phyloP scores from a whole-genome alignment of 2,888 invertebrate species.

The Punctoribates punctum region DNA sequence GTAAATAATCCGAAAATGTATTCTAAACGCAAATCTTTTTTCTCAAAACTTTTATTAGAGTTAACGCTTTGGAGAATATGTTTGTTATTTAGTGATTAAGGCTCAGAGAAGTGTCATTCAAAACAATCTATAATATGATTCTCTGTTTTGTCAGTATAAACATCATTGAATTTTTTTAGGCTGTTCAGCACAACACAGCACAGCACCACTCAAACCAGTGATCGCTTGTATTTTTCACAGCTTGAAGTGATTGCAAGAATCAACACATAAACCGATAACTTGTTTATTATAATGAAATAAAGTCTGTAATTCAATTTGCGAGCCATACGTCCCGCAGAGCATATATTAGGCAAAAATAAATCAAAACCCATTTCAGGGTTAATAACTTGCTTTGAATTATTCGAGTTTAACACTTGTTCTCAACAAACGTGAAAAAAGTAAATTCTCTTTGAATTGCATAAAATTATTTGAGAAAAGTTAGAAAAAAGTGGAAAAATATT shows the following conservation, averaged over 20 bases:
- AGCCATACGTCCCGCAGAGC: conserved; percentile 32
- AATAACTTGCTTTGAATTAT: conserved; percentile 15
- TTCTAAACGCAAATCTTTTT: neutral
- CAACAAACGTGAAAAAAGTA: neutral
- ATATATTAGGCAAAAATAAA: conserved; percentile 33
- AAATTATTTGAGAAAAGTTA: neutral
- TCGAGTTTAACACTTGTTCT: neutral
- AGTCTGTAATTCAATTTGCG: conserved; percentile 33
- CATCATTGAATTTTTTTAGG: too few species aligned
- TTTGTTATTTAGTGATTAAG: too few species aligned
- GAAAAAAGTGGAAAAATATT: neutral
- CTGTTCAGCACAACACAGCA: too few species aligned
- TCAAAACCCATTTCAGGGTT: conserved; percentile 24
- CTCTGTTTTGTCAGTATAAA: too few species aligned
- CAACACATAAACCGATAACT: conserved; percentile 28
- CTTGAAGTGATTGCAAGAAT: conserved; percentile 6
- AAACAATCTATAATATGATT: too few species aligned
- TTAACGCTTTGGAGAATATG: neutral
- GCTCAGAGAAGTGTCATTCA: too few species aligned
- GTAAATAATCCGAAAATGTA: conserved; percentile 15
- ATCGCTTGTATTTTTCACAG: conserved; percentile 8
- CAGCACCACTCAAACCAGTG: too few species aligned
- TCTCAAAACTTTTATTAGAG: neutral
- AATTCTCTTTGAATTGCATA: neutral
- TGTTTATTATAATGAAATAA: conserved; percentile 32